Percentiles rank a stretch among this genome's conserved stretches.
Conservation (phyloP, 2,113 vertebrate genomes). For the Pterocles gutturalis region DNA sequence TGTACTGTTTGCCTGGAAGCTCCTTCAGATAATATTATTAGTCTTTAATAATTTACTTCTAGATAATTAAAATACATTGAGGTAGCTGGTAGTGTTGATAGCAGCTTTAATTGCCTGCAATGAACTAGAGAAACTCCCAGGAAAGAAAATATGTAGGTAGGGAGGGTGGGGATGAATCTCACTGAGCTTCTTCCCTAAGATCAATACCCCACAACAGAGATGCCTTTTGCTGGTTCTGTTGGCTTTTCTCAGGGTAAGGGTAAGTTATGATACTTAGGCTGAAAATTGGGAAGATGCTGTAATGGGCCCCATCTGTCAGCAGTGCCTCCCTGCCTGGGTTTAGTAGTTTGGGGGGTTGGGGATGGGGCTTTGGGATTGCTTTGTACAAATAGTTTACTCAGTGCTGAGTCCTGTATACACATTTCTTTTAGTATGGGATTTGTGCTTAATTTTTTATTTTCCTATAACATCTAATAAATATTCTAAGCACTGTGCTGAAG, state of each 20-base stretch:
- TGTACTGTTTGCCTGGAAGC: not conserved
- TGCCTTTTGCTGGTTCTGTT: not conserved
- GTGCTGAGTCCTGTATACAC: not conserved
- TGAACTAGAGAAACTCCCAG: not conserved
- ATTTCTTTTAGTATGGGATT: slow-evolving; percentile 23
- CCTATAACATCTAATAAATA: not conserved
- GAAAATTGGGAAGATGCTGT: fast-evolving
- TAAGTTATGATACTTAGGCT: fast-evolving
- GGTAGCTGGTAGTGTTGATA: not conserved
- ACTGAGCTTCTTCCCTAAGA: fast-evolving
- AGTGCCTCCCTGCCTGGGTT: not conserved
- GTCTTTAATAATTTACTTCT: not conserved
- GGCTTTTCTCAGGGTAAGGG: not conserved
- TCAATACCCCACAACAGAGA: fast-evolving
- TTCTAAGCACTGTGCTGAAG: not conserved
- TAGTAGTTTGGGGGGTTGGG: fast-evolving
- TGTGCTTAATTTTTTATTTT: slow-evolving; percentile 32
- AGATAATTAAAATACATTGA: not conserved
- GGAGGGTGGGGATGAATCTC: not conserved
- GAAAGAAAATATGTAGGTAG: no score
- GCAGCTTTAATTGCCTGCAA: not conserved
- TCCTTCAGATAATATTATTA: not conserved
- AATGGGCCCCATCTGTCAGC: not conserved
- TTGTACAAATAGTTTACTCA: slow-evolving; percentile 41
- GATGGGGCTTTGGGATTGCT: not conserved